Percentiles rank a stretch among this genome's conserved stretches.
phyloP scores from a whole-genome alignment of 2,888 invertebrate genomes.

The Sinohyriopsis cumingii region DNA sequence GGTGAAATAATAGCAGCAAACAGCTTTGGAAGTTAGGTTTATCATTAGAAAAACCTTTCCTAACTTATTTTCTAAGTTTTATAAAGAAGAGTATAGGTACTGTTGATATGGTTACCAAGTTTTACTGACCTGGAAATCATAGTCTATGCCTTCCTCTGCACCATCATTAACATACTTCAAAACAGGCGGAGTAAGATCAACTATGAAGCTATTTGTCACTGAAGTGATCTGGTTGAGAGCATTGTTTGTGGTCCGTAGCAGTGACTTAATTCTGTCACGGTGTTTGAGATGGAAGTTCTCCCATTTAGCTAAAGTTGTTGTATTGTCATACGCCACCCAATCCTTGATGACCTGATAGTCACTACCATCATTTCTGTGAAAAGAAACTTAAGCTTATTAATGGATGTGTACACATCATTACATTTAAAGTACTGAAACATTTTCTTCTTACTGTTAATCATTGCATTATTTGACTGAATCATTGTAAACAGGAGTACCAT shows the following conservation, averaged over 20 bases:
- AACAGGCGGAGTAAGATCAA: constrained; percentile 56
- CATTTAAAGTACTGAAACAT: too few species aligned
- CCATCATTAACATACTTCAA: constrained; percentile 47
- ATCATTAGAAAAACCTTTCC: too few species aligned
- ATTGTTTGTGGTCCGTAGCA: constrained; percentile 46
- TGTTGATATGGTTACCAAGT: too few species aligned
- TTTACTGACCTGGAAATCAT: constrained; percentile 42
- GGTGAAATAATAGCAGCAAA: too few species aligned
- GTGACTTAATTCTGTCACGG: constrained; percentile 41
- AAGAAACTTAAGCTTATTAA: too few species aligned
- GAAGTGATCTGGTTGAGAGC: constrained; percentile 39
- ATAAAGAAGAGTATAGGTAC: too few species aligned
- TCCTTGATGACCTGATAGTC: constrained; percentile 29
- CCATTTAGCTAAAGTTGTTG: constrained; percentile 38
- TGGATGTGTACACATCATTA: too few species aligned
- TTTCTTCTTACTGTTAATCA: too few species aligned
- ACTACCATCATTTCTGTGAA: constrained; percentile 4
- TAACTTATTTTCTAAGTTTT: too few species aligned
- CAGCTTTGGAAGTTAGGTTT: too few species aligned
- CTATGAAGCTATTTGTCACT: constrained; percentile 40
- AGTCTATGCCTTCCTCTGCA: constrained; percentile 17
- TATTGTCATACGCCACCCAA: constrained; percentile 31
- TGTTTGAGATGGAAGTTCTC: constrained; percentile 52
- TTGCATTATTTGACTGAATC: too few species aligned
- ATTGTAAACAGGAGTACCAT: too few species aligned